Base-by-base conservation (phyloP, 92 coral and sea anemone genomes). In the Phenganax stokvisi region DNA sequence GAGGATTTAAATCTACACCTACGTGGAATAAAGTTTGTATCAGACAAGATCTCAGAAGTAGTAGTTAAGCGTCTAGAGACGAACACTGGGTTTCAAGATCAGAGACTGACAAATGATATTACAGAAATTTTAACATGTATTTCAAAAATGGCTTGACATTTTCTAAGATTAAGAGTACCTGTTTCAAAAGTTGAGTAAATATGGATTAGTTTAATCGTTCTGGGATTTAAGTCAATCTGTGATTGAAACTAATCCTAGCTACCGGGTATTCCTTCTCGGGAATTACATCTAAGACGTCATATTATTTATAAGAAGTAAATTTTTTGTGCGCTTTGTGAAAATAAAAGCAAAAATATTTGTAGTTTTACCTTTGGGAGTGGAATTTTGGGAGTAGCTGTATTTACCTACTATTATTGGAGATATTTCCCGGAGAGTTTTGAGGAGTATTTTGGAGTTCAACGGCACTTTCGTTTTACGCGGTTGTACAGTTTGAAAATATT, bases 91-190 rank as follows among this genome's bases (percentile, higher is more conserved):
- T 76, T 61, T 37, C 60, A 59, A 9, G 72, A 78, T 78, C 20
- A 63, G 31, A 12, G 28, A 52, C 2, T 54, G 29, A 10, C 51
- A 37, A n/a, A 63, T 15, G 44, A 78, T 63, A 27, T 62, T 9
- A 44, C 16, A 17, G 82, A 78, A 44, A 78, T 78, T 63, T n/a
- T 78, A 15, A 28, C 10, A 57, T 57, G 56, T 51, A 78, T 78
- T 10, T 78, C 51, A 10, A 63, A 44, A 57, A 78, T 61, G 10
- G 44, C 25, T 57, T 57, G 28, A 76, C 16, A 0, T 27, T 57
- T 27, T 27, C 1, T n/a, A 47, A 53, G 2, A 74, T 16, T 37
- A 37, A 37, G 47, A 44, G 71, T 17, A 65, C 0, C 71, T 65
- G 65, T 37, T 37, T 37, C 47, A 37, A 37, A 37, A 37, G 47